Percentiles rank a stretch among this genome's conserved stretches.
phyloP scores from a whole-genome alignment of 2,113 vertebrate species.

The Clupea harengus region DNA sequence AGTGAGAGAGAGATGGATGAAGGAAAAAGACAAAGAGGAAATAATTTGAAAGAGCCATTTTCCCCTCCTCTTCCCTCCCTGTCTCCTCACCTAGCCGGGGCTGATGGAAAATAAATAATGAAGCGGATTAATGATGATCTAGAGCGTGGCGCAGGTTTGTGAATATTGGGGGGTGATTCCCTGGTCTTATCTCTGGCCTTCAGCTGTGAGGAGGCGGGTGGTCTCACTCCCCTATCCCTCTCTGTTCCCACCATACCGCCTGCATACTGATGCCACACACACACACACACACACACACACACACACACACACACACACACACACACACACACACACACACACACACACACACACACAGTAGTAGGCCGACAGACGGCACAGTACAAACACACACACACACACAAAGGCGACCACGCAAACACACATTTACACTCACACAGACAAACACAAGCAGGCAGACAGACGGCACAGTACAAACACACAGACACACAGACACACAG shows the following conservation, averaged over 20 bases:
- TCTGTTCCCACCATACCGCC: constrained; percentile 48
- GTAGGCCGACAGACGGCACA: background rate
- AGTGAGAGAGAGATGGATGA: background rate
- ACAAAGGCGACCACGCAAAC: background rate
- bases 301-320: background rate
- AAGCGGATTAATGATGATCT: constrained; percentile 42
- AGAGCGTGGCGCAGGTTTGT: constrained; percentile 24
- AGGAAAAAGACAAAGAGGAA: constrained; percentile 5
- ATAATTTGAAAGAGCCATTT: constrained; percentile 6
- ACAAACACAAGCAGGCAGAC: constrained; percentile 29
- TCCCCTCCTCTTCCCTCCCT: background rate
- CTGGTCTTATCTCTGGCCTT: constrained; percentile 54
- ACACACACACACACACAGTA: background rate
- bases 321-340: background rate
- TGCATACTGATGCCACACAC: constrained; percentile 62
- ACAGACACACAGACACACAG: background rate
- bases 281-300: constrained; percentile 19
- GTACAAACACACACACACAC: background rate
- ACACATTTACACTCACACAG: background rate
- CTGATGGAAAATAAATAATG: constrained; percentile 21
- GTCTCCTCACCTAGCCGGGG: background rate
- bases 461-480: background rate
- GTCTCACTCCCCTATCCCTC: constrained; percentile 46
- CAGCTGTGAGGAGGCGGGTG: constrained; percentile 49
- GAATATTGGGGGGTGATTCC: constrained; percentile 36